phyloP scores from a whole-genome alignment of 2,888 invertebrate genomes.

The Apocheima hispidaria region DNA sequence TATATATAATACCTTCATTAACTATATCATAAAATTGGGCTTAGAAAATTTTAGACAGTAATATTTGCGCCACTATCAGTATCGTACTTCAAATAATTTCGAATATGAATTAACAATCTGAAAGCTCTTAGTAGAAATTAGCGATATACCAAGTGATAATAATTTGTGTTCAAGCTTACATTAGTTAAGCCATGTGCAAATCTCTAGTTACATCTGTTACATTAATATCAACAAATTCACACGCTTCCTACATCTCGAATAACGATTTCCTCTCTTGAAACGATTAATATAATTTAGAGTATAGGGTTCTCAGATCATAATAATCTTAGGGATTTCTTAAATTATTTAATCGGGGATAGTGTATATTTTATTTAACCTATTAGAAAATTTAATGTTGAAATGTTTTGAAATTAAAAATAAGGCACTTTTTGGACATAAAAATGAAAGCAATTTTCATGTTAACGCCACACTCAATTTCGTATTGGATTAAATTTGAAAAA shows the following conservation, averaged over 20 bases:
- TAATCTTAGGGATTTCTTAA: too few relatives aligned
- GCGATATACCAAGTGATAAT: constrained; percentile 2
- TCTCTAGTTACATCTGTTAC: constrained; percentile 41
- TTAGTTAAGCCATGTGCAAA: constrained; percentile 39
- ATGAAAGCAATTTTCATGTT: neutral
- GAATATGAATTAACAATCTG: neutral
- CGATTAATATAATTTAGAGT: constrained; percentile 54
- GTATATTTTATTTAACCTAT: too few relatives aligned
- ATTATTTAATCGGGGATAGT: too few relatives aligned
- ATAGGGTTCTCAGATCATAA: neutral
- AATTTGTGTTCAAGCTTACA: constrained; percentile 9
- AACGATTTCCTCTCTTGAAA: constrained; percentile 45
- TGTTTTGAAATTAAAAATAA: neutral
- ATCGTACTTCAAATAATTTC: neutral
- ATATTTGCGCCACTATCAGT: neutral
- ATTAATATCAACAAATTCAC: constrained; percentile 52
- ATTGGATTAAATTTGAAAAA: neutral
- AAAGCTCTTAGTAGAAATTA: constrained; percentile 9
- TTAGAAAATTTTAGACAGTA: neutral
- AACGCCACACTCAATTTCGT: neutral
- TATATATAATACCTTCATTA: too few relatives aligned
- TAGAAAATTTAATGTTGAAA: too few relatives aligned
- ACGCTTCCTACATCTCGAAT: constrained; percentile 47
- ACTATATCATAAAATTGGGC: neutral
- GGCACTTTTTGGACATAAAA: neutral